phyloP scores from a whole-genome alignment of 2,888 invertebrate species.

The Julus scanicus region DNA sequence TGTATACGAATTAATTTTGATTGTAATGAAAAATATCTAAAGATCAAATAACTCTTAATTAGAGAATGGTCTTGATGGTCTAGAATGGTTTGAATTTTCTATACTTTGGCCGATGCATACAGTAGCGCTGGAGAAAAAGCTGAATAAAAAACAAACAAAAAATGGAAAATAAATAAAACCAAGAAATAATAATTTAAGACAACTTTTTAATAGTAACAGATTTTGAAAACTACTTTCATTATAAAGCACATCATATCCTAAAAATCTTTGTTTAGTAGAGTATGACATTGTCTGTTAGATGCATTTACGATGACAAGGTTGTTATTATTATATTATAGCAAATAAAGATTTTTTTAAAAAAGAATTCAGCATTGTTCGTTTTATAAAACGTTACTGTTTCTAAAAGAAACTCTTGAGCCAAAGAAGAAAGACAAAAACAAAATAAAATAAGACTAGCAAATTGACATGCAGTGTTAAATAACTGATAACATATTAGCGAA shows the following conservation, averaged over 20 bases:
- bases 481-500: conserved; percentile 8
- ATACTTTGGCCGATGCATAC: too few relatives aligned
- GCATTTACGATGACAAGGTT: conserved; percentile 20
- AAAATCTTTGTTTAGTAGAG: not conserved
- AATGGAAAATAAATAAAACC: not conserved
- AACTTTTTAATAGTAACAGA: conserved; percentile 28
- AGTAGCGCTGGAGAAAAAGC: not conserved
- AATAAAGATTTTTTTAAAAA: conserved; percentile 2
- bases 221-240: conserved; percentile 28
- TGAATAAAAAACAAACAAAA: not conserved
- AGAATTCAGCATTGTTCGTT: not conserved
- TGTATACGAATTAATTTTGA: too few relatives aligned
- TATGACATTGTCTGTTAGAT: conserved; percentile 26
- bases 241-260: conserved; percentile 33
- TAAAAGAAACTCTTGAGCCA: not conserved
- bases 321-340: not conserved
- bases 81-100: too few relatives aligned
- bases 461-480: conserved; percentile 22
- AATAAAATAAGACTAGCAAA: conserved; percentile 20
- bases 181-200: conserved; percentile 25
- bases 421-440: not conserved
- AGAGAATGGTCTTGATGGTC: too few relatives aligned
- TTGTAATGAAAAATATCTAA: too few relatives aligned
- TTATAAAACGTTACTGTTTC: not conserved
- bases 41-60: too few relatives aligned